A percentile compares a stretch with the other conserved stretches of the same genome.
These are phyloP conservation scores for Acrossocheilus fasciatus DNA, from an alignment of 2,797 vertebrate species.

Conservation along the genomic window DNA sequence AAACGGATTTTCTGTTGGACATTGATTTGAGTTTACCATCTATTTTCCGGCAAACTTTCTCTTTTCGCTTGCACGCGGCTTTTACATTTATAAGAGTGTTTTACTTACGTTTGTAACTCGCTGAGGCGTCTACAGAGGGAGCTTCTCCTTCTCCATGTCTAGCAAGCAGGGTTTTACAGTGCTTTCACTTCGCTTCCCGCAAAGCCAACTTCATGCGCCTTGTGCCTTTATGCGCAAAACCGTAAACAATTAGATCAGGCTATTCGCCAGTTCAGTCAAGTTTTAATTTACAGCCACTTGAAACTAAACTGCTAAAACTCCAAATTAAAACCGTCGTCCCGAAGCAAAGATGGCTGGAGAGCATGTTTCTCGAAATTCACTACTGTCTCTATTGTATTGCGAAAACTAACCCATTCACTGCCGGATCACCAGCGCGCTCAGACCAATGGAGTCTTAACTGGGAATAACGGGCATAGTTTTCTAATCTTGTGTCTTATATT, in stretches of 20 bases:
- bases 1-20: not conserved
- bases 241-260: not conserved
- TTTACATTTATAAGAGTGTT: not conserved
- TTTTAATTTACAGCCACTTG: not conserved
- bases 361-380: slow-evolving; percentile 27
- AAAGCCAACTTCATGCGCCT: not conserved
- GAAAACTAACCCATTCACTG: slow-evolving; percentile 58
- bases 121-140: not conserved
- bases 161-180: not conserved
- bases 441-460: not conserved
- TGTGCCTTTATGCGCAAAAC: not conserved
- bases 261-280: not conserved
- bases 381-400: slow-evolving; percentile 51
- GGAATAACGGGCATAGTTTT: not conserved
- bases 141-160: not conserved
- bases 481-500: not conserved
- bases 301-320: not conserved
- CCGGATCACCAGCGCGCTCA: slow-evolving; percentile 16
- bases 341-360: slow-evolving; percentile 34
- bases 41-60: not conserved
- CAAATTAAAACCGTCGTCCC: not conserved
- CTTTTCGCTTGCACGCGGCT: not conserved
- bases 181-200: slow-evolving; percentile 30
- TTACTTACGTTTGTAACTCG: slow-evolving; percentile 45
- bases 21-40: not conserved